A percentile compares a stretch with the other conserved stretches of the same genome.
These are phyloP conservation scores for Linepithema humile DNA, from an alignment of 1,140 invertebrate species.

Conservation along the genomic window DNA sequence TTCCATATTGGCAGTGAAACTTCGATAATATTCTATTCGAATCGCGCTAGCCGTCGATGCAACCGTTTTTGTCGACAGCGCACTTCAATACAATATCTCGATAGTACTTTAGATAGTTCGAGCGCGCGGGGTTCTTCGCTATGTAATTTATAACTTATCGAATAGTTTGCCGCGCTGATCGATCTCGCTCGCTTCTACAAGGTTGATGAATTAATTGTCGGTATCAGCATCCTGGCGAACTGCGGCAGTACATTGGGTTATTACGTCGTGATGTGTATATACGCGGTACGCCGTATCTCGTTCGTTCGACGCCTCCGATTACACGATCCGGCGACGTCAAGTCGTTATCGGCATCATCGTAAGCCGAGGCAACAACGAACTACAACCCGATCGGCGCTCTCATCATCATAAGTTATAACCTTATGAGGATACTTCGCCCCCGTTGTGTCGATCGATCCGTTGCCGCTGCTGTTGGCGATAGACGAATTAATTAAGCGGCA, in stretches of 20 bases:
- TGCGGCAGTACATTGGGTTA: constrained; percentile 38
- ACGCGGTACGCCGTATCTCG: constrained; percentile 34
- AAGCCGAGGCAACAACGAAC: constrained; percentile 16
- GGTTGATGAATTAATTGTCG: constrained; percentile 66
- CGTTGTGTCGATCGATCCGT: constrained; percentile 32
- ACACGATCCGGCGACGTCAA: constrained; percentile 51
- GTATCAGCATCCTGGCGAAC: constrained; percentile 49
- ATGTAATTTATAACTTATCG: constrained; percentile 52
- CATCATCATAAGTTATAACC: constrained; percentile 47
- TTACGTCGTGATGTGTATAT: constrained; percentile 33
- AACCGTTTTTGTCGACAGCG: not conserved
- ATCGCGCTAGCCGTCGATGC: not conserved
- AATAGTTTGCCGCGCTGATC: not conserved
- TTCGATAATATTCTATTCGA: constrained; percentile 23
- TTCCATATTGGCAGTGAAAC: not conserved
- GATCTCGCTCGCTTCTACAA: constrained; percentile 36
- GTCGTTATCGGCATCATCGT: constrained; percentile 55
- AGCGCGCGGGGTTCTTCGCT: not conserved
- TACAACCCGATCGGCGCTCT: constrained; percentile 21
- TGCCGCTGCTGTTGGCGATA: constrained; percentile 37
- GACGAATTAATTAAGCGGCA: constrained; percentile 55
- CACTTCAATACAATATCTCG: not conserved
- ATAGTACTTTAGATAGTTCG: not conserved
- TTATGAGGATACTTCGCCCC: constrained; percentile 25
- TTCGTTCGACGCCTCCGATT: constrained; percentile 53